Evolutionary conservation across 92 coral and sea anemone genomes (phyloP).

Genomic region (Siderastrea siderea): DNA sequence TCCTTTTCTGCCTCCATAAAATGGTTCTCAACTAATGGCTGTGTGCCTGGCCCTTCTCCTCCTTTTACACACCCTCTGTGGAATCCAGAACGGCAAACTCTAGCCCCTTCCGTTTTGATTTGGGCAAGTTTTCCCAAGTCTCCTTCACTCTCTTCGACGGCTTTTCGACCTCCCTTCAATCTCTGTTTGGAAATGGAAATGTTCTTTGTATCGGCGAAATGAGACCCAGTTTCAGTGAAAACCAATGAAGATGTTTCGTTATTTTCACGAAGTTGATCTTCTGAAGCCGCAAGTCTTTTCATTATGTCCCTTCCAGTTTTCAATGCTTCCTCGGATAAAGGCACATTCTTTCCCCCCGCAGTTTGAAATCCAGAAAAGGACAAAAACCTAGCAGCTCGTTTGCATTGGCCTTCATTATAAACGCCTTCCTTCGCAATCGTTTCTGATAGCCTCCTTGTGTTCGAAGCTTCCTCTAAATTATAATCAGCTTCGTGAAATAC

Average conservation of each 20-base stretch:
- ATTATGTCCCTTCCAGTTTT: constrained; percentile 60
- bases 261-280: background rate
- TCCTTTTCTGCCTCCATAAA: background rate
- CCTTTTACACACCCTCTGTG: background rate
- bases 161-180: background rate
- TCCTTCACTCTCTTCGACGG: background rate
- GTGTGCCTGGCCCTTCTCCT: background rate
- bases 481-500: background rate
- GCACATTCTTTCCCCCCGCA: constrained; percentile 73
- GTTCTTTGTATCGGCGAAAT: background rate
- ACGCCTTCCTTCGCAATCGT: background rate
- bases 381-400: background rate
- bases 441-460: background rate
- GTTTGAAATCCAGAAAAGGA: constrained; percentile 72
- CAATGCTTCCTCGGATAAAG: constrained; percentile 78
- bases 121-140: background rate
- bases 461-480: background rate
- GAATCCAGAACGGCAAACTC: background rate
- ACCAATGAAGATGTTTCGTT: background rate
- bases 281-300: constrained; percentile 5
- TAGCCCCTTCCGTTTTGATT: background rate
- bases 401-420: background rate
- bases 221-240: background rate
- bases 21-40: background rate
- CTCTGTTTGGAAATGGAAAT: background rate